phyloP scores from a whole-genome alignment of 2,797 vertebrate species.

The Gallinago stenura region DNA sequence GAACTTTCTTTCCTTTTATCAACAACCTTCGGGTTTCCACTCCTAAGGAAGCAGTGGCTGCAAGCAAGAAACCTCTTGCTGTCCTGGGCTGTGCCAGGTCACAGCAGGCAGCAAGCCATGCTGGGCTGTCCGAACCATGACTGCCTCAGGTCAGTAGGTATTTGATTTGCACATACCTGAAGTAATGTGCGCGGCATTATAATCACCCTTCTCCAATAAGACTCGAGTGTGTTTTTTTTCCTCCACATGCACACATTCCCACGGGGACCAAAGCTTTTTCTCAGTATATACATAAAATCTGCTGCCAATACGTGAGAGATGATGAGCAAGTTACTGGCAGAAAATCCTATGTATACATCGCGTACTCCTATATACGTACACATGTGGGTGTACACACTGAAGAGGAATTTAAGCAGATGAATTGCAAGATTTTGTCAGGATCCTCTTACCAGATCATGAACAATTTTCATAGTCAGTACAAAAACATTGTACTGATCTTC shows the following conservation, averaged over 20 bases:
- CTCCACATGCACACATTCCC: background rate
- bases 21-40: background rate
- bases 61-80: background rate
- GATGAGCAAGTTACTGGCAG: background rate
- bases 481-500: background rate
- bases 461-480: background rate
- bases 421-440: background rate
- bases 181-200: constrained; percentile 3
- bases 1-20: background rate
- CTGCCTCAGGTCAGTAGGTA: constrained; percentile 31
- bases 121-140: constrained; percentile 6
- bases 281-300: background rate
- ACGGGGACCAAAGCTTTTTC: background rate
- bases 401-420: background rate
- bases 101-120: constrained; percentile 21
- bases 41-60: background rate
- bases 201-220: constrained; percentile 2
- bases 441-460: background rate
- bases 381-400: background rate
- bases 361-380: background rate
- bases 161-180: constrained; percentile 61
- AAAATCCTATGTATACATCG: constrained; percentile 10
- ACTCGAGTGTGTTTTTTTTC: background rate
- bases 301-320: background rate
- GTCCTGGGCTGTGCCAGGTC: constrained; percentile 9